Evolutionary conservation across 2,888 invertebrate genomes (phyloP), one percentile per base, ranked within the genome.

Genomic region (Catotricha subobsoleta): DNA sequence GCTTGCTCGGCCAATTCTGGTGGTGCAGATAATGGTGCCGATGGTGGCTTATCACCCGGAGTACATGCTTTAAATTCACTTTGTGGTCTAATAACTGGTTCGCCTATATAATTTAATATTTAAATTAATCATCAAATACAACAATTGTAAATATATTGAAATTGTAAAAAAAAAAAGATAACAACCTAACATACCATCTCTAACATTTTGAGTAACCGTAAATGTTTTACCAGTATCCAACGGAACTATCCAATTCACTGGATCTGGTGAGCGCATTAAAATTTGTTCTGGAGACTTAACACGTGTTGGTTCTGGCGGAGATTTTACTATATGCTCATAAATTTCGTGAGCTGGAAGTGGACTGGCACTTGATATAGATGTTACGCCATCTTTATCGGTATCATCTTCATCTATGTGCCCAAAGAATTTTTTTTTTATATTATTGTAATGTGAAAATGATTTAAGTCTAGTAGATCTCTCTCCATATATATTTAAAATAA

Each of bases 211-310:
- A 46, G 87, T 88, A 52, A 88, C 88, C 31, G 88, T 87, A 65
- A 88, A 88, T 30, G 86, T 87, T 68, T 87, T 88, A 52, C 88
- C 87, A 50, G 87, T 90, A 64, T 91, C 90, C 55, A 90, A 69
- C 41, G 90, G 88, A 45, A 90, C 88, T 39, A 88, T 90, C 90
- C 90, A 91, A 65, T 88, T 88, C 53, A 90, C 90, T 40, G 90
- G 90, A 65, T 90, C 90, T 12, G 90, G 90, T 16, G 88, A 88
- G 50, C 86, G 73, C 79, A 88, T 84, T 59, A 87, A 76, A 65
- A 87, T 82, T 62, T 87, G 84, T 58, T 90, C 90, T 1, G 90
- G 90, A 10, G 88, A 88, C 64, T 90, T 91, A 46, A 90, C 88
- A 54, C 90, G 68, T 35, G 90, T 91, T 34, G 90, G 88, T 57